Base-by-base conservation (phyloP, 2,888 invertebrate genomes). In the Tenthredo livida region DNA sequence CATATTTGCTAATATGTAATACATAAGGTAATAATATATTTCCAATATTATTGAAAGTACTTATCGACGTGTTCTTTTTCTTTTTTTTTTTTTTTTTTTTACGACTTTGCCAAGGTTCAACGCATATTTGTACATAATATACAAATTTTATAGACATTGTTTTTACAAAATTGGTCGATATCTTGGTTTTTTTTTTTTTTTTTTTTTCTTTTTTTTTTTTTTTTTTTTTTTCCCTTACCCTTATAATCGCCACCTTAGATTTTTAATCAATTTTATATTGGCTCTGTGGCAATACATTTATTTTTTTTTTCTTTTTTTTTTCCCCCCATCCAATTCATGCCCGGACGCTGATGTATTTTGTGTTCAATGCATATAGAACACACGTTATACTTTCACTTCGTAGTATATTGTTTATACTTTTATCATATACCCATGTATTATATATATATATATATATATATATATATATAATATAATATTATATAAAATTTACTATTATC, bases 11-110 rank as follows among this genome's bases (percentile, higher is more conserved):
- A 67, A 67, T 67, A 67, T n/a, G 54, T 43, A 40, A 25, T 21
- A 80, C 33, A 40, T 37, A 29, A 61, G 37, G 7, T 77, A 61
- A 61, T 80, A 80, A 61, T 80, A 90, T 90, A 91, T 92, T 92
- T 92, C 90, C 87, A 88, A 92, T 92, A 92, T 91, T 92, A 91
- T 91, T 90, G 91, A 92, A 92, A 92, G 92, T 92, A 92, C 92
- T 92, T 92, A 92, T 92, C 90, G 90, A 92, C 91, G 37, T 7
- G 37, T 37, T 33, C 5, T 37, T 37, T 7, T 7, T 37, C 1
- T 7, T 37, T 37, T 37, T 37, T 37, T 37, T 7, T 37, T 7
- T 37, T 6, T 37, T 92, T 92, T 92, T 92, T 92, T 92, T 91
- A 58, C 87, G 90, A 85, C 90, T 90, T 91, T 89, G 90, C 91